Conservation (phyloP, 35 echinoderm and acorn worm species). For the Diadema setosum region DNA sequence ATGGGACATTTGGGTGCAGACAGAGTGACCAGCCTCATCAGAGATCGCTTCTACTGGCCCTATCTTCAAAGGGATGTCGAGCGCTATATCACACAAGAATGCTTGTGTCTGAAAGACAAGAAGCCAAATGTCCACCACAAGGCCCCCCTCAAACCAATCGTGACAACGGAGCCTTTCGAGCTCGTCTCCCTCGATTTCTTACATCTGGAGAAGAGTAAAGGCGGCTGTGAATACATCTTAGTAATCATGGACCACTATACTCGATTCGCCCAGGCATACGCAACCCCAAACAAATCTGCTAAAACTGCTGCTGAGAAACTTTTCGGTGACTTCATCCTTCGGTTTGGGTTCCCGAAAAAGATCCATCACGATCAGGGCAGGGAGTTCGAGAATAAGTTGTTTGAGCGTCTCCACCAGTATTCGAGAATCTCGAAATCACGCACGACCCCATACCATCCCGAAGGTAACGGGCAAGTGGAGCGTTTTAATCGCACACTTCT, state of each 20-base stretch:
- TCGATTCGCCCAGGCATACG: slow-evolving; percentile 61
- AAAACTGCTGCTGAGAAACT: neutral
- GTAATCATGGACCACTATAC: slow-evolving; percentile 44
- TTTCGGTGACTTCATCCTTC: slow-evolving; percentile 15
- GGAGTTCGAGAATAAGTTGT: slow-evolving; percentile 36
- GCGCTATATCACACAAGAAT: slow-evolving; percentile 39
- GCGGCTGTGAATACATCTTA: slow-evolving; percentile 43
- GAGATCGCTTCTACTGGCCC: slow-evolving; percentile 61
- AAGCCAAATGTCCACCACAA: neutral
- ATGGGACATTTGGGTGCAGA: slow-evolving; percentile 55
- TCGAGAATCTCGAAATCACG: slow-evolving; percentile 25
- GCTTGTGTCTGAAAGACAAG: slow-evolving; percentile 34
- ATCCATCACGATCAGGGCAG: slow-evolving; percentile 47
- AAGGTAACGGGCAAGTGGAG: slow-evolving; percentile 34
- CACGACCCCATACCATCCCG: slow-evolving; percentile 75
- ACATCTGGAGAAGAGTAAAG: slow-evolving; percentile 35
- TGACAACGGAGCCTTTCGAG: slow-evolving; percentile 17
- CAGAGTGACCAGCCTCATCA: slow-evolving; percentile 12
- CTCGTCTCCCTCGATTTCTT: slow-evolving; percentile 49
- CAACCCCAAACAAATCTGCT: slow-evolving; percentile 26
- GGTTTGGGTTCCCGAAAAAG: slow-evolving; percentile 28
- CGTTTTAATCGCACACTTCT: slow-evolving; percentile 46
- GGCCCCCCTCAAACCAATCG: neutral
- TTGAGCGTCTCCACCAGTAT: neutral
- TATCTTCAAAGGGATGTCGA: slow-evolving; percentile 46